Conservation (phyloP, 2,888 invertebrate species). For the Congeria kusceri region DNA sequence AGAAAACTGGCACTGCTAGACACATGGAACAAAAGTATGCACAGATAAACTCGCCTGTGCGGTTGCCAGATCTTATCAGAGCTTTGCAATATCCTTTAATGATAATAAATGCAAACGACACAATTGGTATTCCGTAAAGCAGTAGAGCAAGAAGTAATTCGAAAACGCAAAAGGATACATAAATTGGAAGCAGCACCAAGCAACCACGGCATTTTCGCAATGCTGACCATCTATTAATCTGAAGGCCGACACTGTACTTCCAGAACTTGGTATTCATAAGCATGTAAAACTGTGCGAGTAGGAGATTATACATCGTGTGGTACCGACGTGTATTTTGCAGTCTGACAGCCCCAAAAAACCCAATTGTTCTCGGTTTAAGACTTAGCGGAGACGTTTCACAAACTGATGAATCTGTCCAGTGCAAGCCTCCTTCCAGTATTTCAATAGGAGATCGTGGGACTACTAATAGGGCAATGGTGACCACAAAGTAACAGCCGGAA, state of each 20-base stretch:
- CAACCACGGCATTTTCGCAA: background rate
- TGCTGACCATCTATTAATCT: constrained; percentile 28
- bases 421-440: constrained; percentile 12
- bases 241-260: constrained; percentile 42
- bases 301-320: constrained; percentile 34
- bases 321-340: constrained; percentile 37
- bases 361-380: constrained; percentile 13
- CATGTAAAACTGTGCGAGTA: constrained; percentile 54
- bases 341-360: constrained; percentile 42
- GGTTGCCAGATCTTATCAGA: background rate
- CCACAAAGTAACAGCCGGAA: constrained; percentile 33
- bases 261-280: constrained; percentile 58
- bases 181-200: constrained; percentile 31
- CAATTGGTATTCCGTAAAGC: constrained; percentile 53
- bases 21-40: constrained; percentile 1
- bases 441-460: constrained; percentile 43
- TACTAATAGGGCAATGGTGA: constrained; percentile 30
- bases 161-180: constrained; percentile 36
- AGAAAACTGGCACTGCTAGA: constrained; percentile 10
- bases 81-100: constrained; percentile 40
- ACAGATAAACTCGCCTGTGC: too few relatives aligned
- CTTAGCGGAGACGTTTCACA: constrained; percentile 5
- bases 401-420: background rate
- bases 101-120: constrained; percentile 39
- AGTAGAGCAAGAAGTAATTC: constrained; percentile 44